phyloP scores from a whole-genome alignment of 2,113 vertebrate genomes.

The Dasypus novemcinctus region DNA sequence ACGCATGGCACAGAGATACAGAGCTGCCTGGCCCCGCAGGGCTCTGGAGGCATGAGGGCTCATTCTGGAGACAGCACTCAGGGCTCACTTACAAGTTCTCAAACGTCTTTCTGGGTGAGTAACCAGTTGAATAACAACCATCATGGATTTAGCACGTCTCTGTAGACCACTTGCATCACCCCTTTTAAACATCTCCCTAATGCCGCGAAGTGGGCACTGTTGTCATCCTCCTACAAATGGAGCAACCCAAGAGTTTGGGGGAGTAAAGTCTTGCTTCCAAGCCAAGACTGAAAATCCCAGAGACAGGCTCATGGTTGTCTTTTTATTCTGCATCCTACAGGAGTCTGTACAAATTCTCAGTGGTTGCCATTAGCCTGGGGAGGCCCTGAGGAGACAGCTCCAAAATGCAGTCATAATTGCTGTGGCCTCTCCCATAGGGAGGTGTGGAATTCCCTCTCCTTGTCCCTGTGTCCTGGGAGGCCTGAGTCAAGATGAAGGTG shows the following conservation, averaged over 20 bases:
- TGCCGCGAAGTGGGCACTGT: background rate
- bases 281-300: background rate
- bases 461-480: background rate
- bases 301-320: no score
- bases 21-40: background rate
- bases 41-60: background rate
- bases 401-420: background rate
- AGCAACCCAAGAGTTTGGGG: background rate
- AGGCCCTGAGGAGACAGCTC: background rate
- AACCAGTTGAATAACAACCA: no score
- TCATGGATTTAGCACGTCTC: background rate
- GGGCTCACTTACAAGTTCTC: background rate
- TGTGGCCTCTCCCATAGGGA: background rate
- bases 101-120: rapidly evolving
- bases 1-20: background rate
- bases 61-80: background rate
- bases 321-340: background rate
- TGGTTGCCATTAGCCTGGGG: background rate
- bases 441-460: background rate
- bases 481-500: background rate
- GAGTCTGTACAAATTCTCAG: background rate
- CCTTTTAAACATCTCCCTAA: background rate
- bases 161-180: background rate
- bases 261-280: background rate
- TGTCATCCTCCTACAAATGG: rapidly evolving